Percentiles rank a stretch among this genome's conserved stretches.
Conservation (phyloP, 2,888 invertebrate species). For the Acanthoscelides obtectus region DNA sequence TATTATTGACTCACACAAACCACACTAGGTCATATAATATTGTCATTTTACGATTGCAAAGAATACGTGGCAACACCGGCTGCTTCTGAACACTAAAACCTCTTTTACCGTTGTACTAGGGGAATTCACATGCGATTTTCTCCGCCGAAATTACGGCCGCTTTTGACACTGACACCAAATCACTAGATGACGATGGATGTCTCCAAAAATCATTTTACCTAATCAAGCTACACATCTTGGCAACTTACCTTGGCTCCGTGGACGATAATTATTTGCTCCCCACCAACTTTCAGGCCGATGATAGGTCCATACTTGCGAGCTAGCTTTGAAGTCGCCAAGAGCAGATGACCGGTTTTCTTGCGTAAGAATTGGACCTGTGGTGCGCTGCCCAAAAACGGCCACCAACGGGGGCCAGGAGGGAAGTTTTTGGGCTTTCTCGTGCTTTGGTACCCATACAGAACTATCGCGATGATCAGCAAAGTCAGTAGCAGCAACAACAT, state of each 20-base stretch:
- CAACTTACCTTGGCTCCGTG: slow-evolving; percentile 46
- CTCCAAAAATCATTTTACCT: too few species aligned
- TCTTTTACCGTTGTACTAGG: too few species aligned
- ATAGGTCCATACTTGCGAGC: slow-evolving; percentile 58
- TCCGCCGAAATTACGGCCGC: too few species aligned
- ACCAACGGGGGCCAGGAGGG: slow-evolving; percentile 79
- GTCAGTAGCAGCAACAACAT: background rate
- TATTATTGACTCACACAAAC: too few species aligned
- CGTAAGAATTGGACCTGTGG: slow-evolving; percentile 60
- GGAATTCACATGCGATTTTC: too few species aligned
- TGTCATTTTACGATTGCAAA: too few species aligned
- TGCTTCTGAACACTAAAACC: too few species aligned
- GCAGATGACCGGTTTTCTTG: slow-evolving; percentile 60
- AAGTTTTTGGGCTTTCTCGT: slow-evolving; percentile 70
- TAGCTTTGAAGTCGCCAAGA: slow-evolving; percentile 62
- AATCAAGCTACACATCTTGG: too few species aligned
- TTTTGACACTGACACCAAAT: too few species aligned
- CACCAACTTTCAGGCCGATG: slow-evolving; percentile 72
- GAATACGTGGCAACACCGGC: too few species aligned
- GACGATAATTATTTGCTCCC: slow-evolving; percentile 68
- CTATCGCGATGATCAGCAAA: background rate
- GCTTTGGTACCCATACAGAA: slow-evolving; percentile 44
- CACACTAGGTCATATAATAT: too few species aligned
- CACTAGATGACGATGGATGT: too few species aligned
- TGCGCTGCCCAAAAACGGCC: slow-evolving; percentile 74